Base-by-base conservation (phyloP, 2,888 invertebrate genomes). In the Blastobasis adustella region DNA sequence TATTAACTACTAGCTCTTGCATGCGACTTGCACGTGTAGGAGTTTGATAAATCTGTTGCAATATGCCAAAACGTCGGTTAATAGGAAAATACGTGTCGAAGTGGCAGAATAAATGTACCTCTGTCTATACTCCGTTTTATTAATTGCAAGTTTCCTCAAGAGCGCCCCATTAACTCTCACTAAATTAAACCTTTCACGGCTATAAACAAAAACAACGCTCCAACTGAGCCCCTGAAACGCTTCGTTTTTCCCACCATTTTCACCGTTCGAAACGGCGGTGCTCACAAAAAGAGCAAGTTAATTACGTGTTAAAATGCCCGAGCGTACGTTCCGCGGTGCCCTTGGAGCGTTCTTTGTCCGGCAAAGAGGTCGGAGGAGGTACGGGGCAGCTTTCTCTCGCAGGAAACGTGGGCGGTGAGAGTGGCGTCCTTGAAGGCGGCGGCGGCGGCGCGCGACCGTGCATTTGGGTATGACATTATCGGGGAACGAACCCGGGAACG, bases 401-500 rank as follows among this genome's bases (percentile, higher is more conserved):
- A 65, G 68, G 70, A 71, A 62, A 55, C 58, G 77, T 75, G 75
- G 71, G 76, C 73, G 82, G 85, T 82, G 86, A 85, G 85, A 85
- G 86, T 79, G 58, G 68, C 57, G 41, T 9, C 8, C 45, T 45
- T 45, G n/a, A 6, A 36, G 5, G 23, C 23, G 36, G 23, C 9
- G 45, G 36, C 23, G n/a, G 37, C 10, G 9, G 36, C 6, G 37
- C 45, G 6, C 8, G 45, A 36, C 36, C 9, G 36, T n/a, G 56
- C 53, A 23, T 63, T 66, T 77, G 81, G 23, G 23, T 23, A 23
- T 23, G 23, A 23, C 23, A 23, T 23, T 23, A 23, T 23, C 23
- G 23, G 23, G 23, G 23, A 23, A 23, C 23, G 23, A 23, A 23
- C 23, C 23, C 23, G 23, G 23, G 23, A 23, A 23, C 23, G 23